Evolutionary conservation across 1,140 invertebrate species (phyloP), one percentile per base, ranked within the genome.

Genomic region (Zophobas morio): DNA sequence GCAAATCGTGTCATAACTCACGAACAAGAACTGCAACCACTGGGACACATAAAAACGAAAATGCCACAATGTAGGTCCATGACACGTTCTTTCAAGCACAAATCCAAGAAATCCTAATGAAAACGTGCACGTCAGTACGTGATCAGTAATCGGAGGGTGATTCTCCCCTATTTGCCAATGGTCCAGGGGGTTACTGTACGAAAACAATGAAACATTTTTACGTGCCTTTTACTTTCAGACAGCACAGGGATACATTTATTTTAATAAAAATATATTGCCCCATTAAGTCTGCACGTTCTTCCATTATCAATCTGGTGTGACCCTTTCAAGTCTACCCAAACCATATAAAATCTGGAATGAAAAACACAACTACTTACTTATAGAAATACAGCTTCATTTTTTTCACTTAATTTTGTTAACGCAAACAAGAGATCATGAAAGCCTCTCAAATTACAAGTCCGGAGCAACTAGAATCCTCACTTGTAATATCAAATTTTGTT

Each of bases 151-250:
- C 60, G 33, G 60, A 63, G 60, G 60, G 60, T 66, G 60, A 42
- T 32, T 66, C 60, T 66, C 60, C 60, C 60, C 60, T 66, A 40
- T 66, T 66, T 66, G 49, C 49, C 49, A 20, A 20, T 20, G 60
- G 8, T 33, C 20, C 1, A 42, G 20, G 60, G 60, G 60, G 1
- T 5, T n/a, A 33, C 35, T 8, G n/a, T 40, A 36, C 8, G 33
- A 66, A 66, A 66, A 66, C 60, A 66, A 66, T 66, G 39, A 66
- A 66, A 66, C 60, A 66, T 66, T 40, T 63, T 66, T 66, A 40
- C 39, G 40, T 0, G n/a, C 60, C 54, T 57, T 63, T 20, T 20
- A 20, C 20, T 20, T 20, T 20, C 20, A 20, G 20, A 20, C 20
- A 20, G 20, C 20, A 20, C 20, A 20, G 20, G 20, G n/a, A 4